These are phyloP conservation scores for Gastrophryne carolinensis DNA, from an alignment of 2,797 vertebrate species.

Conservation along the genomic window DNA sequence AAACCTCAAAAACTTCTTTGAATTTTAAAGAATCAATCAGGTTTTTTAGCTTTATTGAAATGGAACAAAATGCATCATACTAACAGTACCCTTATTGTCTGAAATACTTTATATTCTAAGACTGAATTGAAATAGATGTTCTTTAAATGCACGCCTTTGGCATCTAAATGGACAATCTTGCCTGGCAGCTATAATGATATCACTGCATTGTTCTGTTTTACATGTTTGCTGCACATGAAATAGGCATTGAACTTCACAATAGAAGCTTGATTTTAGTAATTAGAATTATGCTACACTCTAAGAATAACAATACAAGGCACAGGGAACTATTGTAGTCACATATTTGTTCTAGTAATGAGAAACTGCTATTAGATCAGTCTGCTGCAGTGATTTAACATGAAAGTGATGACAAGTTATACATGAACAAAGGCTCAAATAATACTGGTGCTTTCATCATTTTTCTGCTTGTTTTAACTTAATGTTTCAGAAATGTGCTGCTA, in stretches of 20 bases:
- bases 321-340: slow-evolving; percentile 8
- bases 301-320: slow-evolving; percentile 20
- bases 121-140: slow-evolving; percentile 27
- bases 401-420: neutral
- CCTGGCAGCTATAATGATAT: slow-evolving; percentile 19
- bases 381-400: too few relatives aligned
- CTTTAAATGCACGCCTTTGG: slow-evolving; percentile 22
- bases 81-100: slow-evolving; percentile 14
- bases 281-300: neutral
- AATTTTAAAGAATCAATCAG: slow-evolving; percentile 25
- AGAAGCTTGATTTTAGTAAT: slow-evolving; percentile 28
- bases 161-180: slow-evolving; percentile 34
- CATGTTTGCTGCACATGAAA: slow-evolving; percentile 30
- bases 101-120: slow-evolving; percentile 21
- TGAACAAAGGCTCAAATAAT: too few relatives aligned
- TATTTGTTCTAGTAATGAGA: slow-evolving; percentile 7
- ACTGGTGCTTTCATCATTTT: too few relatives aligned
- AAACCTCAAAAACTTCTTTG: slow-evolving; percentile 8
- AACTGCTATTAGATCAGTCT: too few relatives aligned
- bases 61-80: slow-evolving; percentile 21
- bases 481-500: too few relatives aligned
- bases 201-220: slow-evolving; percentile 25
- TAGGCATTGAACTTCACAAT: slow-evolving; percentile 20
- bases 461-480: too few relatives aligned
- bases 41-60: slow-evolving; percentile 17